Conservation (phyloP, 2,113 vertebrate genomes). For the Pterocles burchelli region DNA sequence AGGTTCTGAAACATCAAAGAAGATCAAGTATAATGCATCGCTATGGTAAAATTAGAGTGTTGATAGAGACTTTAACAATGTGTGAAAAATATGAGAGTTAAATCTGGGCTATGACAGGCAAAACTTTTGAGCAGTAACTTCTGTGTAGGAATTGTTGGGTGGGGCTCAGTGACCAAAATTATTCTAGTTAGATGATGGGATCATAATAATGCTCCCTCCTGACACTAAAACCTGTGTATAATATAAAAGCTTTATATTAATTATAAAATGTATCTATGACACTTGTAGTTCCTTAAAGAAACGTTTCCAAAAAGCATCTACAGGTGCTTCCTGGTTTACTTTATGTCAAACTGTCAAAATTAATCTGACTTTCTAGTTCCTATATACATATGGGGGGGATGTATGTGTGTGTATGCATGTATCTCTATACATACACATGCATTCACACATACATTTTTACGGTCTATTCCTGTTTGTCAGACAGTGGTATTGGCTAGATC, state of each 20-base stretch:
- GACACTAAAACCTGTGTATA: background rate
- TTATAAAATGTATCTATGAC: background rate
- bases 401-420: too few species aligned
- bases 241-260: background rate
- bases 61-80: background rate
- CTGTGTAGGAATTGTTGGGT: background rate
- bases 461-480: background rate
- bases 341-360: background rate
- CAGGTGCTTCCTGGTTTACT: background rate
- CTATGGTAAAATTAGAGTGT: background rate
- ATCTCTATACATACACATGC: fast-evolving
- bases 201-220: background rate
- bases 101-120: background rate
- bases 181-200: background rate
- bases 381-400: background rate
- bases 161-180: background rate
- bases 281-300: background rate
- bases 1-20: background rate
- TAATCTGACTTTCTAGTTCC: background rate
- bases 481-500: background rate
- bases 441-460: background rate
- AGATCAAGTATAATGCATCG: background rate
- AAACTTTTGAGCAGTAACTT: background rate
- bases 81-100: background rate
- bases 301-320: background rate